Conservation (phyloP, 2,797 vertebrate species). For the Salarias fasciatus region DNA sequence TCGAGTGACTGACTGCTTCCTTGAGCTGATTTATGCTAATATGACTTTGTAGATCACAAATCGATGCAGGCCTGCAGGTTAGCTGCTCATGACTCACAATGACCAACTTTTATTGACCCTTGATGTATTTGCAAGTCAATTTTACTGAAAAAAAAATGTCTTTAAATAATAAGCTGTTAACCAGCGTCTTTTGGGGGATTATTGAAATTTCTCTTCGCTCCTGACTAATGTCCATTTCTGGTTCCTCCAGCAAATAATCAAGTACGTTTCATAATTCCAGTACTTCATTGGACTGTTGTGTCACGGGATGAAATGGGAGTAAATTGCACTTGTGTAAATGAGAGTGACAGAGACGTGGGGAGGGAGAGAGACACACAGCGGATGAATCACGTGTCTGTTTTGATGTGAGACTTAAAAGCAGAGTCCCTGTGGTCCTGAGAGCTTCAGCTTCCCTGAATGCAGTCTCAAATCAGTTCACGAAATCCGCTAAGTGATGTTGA, state of each 20-base stretch:
- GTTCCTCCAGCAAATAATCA: neutral
- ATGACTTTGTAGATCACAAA: too few species aligned
- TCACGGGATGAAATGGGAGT: neutral
- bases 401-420: conserved; percentile 56
- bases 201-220: too few species aligned
- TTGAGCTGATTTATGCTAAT: too few species aligned
- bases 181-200: too few species aligned
- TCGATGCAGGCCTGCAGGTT: too few species aligned
- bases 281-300: neutral
- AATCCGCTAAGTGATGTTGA: conserved; percentile 61
- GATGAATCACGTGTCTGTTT: conserved; percentile 54
- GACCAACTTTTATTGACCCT: too few species aligned
- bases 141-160: too few species aligned
- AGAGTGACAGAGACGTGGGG: conserved; percentile 18
- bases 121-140: too few species aligned
- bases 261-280: neutral
- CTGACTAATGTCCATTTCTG: too few species aligned
- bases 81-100: too few species aligned
- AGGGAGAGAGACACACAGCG: conserved; percentile 21
- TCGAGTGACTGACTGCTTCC: too few species aligned
- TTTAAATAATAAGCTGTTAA: too few species aligned
- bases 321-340: conserved; percentile 20
- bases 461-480: conserved; percentile 50
- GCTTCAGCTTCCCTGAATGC: conserved; percentile 34
- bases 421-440: conserved; percentile 44